Percentiles rank a stretch among this genome's conserved stretches.
These are phyloP conservation scores for Amia ocellicauda DNA, from an alignment of 2,113 vertebrate species.

Conservation along the genomic window DNA sequence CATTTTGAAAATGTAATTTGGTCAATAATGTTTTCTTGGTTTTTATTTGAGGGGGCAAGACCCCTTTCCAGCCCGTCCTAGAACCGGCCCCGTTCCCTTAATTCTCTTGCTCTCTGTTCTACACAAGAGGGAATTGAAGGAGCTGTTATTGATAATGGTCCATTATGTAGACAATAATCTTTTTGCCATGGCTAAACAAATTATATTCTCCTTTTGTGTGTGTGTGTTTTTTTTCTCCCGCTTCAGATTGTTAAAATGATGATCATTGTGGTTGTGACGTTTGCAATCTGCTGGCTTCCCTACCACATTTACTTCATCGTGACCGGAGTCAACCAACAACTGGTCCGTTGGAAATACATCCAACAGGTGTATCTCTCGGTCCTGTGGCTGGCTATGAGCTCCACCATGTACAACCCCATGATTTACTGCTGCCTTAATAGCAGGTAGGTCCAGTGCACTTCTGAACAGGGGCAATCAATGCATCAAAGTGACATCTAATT, in stretches of 20 bases:
- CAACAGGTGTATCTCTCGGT: conserved; percentile 93
- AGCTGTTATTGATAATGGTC: too few species aligned
- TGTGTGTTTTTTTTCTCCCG: conserved; percentile 26
- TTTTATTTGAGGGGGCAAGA: too few species aligned
- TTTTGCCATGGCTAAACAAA: neutral
- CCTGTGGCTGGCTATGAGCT: conserved; percentile 97
- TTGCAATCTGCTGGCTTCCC: conserved; percentile 94
- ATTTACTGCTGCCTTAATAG: conserved; percentile 98
- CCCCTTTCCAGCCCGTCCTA: too few species aligned
- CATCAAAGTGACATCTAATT: too few species aligned
- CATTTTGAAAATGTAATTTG: too few species aligned
- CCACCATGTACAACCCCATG: conserved; percentile 97
- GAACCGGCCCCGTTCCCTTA: too few species aligned
- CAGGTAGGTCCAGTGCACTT: conserved; percentile 65
- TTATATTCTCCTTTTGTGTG: too few species aligned
- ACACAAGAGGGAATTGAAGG: too few species aligned
- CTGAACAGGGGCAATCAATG: too few species aligned
- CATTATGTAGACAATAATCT: neutral
- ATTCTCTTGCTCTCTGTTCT: too few species aligned
- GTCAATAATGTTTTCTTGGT: too few species aligned
- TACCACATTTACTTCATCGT: conserved; percentile 92
- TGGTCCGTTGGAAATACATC: conserved; percentile 86
- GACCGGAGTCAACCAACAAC: conserved; percentile 74
- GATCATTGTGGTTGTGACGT: conserved; percentile 94
- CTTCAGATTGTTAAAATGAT: conserved; percentile 98